phyloP scores from a whole-genome alignment of 1,140 invertebrate species.

The Lepidurus arcticus region DNA sequence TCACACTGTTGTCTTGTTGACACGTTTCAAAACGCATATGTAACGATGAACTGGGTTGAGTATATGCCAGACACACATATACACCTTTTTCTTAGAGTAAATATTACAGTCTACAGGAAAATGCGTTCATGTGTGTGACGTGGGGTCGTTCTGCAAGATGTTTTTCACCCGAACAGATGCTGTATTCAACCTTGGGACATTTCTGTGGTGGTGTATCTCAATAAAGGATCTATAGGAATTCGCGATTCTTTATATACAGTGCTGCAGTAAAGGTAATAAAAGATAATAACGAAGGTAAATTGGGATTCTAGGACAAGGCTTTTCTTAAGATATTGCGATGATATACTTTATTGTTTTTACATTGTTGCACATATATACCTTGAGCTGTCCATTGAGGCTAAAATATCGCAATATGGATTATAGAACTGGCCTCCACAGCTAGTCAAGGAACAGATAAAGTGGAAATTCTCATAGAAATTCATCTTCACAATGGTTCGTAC shows the following conservation, averaged over 20 bases:
- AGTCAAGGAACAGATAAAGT: background rate
- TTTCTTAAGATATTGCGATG: background rate
- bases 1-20: background rate
- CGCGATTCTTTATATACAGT: too few species aligned
- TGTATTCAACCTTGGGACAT: too few species aligned
- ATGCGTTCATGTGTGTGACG: too few species aligned
- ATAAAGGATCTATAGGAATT: too few species aligned
- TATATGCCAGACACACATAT: background rate
- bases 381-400: background rate
- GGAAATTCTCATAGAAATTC: background rate
- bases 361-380: background rate
- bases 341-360: background rate
- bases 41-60: background rate
- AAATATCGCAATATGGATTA: background rate
- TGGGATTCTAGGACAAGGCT: background rate
- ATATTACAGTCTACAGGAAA: too few species aligned
- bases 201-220: too few species aligned
- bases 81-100: too few species aligned
- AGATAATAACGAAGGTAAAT: background rate
- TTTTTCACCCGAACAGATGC: too few species aligned
- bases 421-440: background rate
- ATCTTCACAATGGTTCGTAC: background rate
- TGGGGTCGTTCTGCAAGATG: too few species aligned
- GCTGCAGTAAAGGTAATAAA: too few species aligned
- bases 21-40: background rate